A percentile compares a stretch with the other conserved stretches of the same genome.
Conservation (phyloP, 2,888 invertebrate genomes). For the Acrobasis repandana region DNA sequence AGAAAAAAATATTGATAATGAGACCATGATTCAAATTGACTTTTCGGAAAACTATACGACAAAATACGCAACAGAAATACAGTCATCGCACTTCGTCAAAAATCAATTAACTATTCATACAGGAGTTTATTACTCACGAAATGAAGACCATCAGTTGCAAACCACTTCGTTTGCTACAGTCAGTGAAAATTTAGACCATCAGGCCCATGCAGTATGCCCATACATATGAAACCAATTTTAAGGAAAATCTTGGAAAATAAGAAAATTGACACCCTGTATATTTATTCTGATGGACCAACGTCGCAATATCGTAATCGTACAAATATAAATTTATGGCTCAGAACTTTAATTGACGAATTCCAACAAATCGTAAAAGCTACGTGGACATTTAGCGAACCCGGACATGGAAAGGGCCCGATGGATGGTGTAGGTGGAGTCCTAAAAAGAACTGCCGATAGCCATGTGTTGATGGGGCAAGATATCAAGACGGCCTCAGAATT, state of each 20-base stretch:
- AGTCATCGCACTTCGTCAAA: constrained; percentile 27
- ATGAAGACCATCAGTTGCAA: constrained; percentile 24
- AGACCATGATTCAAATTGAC: constrained; percentile 30
- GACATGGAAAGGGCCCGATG: constrained; percentile 44
- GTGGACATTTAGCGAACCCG: constrained; percentile 38
- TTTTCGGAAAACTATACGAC: constrained; percentile 32
- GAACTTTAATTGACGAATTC: constrained; percentile 32
- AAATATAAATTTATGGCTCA: constrained; percentile 24
- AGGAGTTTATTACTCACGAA: too few species aligned
- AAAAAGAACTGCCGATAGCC: constrained; percentile 35
- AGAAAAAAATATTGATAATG: constrained; percentile 28
- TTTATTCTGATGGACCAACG: constrained; percentile 35
- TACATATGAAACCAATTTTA: constrained; percentile 34
- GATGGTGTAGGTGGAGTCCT: constrained; percentile 49
- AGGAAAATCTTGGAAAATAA: constrained; percentile 25
- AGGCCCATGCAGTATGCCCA: constrained; percentile 35
- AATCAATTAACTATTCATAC: constrained; percentile 21
- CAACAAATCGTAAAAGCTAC: constrained; percentile 30
- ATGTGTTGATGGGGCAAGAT: constrained; percentile 33
- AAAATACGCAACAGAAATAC: constrained; percentile 29
- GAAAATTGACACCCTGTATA: constrained; percentile 29
- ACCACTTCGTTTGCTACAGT: constrained; percentile 33
- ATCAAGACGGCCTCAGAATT: constrained; percentile 29
- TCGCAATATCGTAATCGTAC: constrained; percentile 36
- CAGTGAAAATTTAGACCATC: constrained; percentile 34